Evolutionary conservation across 2,888 invertebrate genomes (phyloP).

Genomic region (Drosophila aldrichi): DNA sequence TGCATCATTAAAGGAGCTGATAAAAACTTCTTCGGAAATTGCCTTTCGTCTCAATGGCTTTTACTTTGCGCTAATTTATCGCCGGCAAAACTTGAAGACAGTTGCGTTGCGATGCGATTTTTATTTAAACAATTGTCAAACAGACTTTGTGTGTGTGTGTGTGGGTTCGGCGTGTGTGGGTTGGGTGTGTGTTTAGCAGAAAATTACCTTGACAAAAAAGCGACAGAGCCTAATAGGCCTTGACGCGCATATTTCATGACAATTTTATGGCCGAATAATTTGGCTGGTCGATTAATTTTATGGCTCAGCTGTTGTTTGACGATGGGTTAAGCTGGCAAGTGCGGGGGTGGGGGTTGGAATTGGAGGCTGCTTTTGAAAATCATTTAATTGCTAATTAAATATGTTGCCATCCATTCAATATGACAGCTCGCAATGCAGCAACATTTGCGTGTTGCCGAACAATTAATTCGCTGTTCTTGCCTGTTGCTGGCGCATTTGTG

Average conservation of each 20-base stretch:
- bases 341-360: neutral
- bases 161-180: neutral
- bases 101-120: slow-evolving; percentile 36
- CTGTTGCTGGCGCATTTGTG: slow-evolving; percentile 18
- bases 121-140: slow-evolving; percentile 46
- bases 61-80: slow-evolving; percentile 70
- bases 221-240: slow-evolving; percentile 35
- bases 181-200: neutral
- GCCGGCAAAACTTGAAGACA: slow-evolving; percentile 39
- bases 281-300: slow-evolving; percentile 58
- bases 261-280: slow-evolving; percentile 70
- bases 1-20: slow-evolving; percentile 57
- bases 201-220: slow-evolving; percentile 15
- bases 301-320: slow-evolving; percentile 20
- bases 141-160: slow-evolving; percentile 1
- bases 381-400: slow-evolving; percentile 72
- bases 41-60: slow-evolving; percentile 51
- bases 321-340: neutral
- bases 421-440: slow-evolving; percentile 20
- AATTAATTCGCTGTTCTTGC: slow-evolving; percentile 39
- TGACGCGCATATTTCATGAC: slow-evolving; percentile 55
- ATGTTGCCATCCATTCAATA: slow-evolving; percentile 28
- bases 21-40: slow-evolving; percentile 67
- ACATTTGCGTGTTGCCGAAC: slow-evolving; percentile 39
- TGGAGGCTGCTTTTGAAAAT: slow-evolving; percentile 38